Percentiles rank a stretch among this genome's conserved stretches.
Evolutionary conservation across 2,113 vertebrate genomes (phyloP).

Genomic region (Callithrix jacchus): DNA sequence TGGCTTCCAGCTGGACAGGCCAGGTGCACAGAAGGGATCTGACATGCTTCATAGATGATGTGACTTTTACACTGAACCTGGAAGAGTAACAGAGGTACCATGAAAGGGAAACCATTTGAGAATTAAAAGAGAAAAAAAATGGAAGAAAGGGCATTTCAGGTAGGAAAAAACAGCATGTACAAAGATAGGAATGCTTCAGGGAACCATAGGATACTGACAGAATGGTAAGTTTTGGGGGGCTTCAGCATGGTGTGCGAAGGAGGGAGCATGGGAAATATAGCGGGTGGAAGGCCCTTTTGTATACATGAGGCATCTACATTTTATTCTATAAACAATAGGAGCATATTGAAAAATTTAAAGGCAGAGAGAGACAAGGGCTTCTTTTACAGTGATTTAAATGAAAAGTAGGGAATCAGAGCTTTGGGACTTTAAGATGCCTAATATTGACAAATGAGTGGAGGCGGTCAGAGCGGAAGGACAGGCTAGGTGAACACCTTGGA

Average conservation of each 20-base stretch:
- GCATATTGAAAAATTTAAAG: background rate
- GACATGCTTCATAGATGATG: background rate
- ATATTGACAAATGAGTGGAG: background rate
- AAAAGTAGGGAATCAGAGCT: background rate
- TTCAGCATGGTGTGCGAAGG: background rate
- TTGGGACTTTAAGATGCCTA: background rate
- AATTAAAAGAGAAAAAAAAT: background rate
- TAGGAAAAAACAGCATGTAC: background rate
- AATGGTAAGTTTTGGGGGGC: background rate
- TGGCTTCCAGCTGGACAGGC: background rate
- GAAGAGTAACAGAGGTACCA: background rate
- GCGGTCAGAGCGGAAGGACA: background rate
- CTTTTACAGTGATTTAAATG: background rate
- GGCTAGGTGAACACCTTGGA: background rate
- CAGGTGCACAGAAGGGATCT: background rate
- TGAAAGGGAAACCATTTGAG: background rate
- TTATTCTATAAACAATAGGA: background rate
- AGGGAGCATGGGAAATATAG: background rate
- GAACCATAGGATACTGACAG: background rate
- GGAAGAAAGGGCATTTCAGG: background rate
- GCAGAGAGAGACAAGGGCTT: background rate
- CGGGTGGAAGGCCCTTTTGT: background rate
- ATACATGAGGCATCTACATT: background rate
- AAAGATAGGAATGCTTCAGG: background rate
- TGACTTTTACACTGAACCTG: background rate